Evolutionary conservation across 2,113 vertebrate genomes (phyloP).

Genomic region (Sturnus vulgaris): DNA sequence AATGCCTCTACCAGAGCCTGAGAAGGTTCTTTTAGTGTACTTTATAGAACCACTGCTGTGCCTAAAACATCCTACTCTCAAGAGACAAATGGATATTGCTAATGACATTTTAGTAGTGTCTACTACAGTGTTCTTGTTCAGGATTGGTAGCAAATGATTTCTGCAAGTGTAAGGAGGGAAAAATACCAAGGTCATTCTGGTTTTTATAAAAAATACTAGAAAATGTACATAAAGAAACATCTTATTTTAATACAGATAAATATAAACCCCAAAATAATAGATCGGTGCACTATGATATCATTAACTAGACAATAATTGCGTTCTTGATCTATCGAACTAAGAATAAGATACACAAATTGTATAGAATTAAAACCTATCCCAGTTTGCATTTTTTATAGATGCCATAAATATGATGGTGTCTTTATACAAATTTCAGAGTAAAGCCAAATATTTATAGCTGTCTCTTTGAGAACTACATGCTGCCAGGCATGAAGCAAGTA

Average conservation of each 20-base stretch:
- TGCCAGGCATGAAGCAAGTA: not conserved
- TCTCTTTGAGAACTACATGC: not conserved
- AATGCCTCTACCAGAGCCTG: not conserved
- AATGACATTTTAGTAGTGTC: not conserved
- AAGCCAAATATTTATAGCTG: not conserved
- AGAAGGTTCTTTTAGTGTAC: not conserved
- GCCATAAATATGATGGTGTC: not conserved
- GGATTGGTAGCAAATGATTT: not conserved
- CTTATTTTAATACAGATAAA: not conserved
- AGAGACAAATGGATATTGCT: not conserved
- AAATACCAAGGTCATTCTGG: not conserved
- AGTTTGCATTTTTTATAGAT: not conserved
- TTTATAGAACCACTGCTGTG: not conserved
- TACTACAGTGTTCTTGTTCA: accelerated
- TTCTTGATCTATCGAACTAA: not conserved
- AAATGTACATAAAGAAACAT: not conserved
- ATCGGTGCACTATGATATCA: not conserved
- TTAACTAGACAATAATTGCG: not conserved
- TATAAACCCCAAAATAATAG: not conserved
- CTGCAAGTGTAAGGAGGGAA: not conserved
- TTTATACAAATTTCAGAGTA: not conserved
- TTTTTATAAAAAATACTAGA: not conserved
- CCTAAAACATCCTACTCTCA: not conserved
- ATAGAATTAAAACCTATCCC: not conserved
- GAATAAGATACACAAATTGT: not conserved